Conservation (phyloP, 2,113 vertebrate genomes). For the Myotis davidii region DNA sequence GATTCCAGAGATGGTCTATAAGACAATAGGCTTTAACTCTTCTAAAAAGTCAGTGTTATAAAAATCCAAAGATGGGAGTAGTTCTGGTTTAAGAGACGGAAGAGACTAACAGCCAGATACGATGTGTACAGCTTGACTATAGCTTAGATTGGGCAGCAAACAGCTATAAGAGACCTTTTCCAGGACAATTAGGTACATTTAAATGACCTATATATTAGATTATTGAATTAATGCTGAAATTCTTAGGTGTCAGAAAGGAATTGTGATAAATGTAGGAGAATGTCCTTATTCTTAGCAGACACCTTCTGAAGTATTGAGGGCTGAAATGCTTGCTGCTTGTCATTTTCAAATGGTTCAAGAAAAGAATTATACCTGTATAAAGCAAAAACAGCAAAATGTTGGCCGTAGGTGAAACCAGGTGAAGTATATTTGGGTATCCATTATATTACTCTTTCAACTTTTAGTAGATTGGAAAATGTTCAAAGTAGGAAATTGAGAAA, state of each 20-base stretch:
- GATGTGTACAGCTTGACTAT: background rate
- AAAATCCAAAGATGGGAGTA: background rate
- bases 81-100: background rate
- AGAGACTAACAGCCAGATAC: background rate
- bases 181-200: background rate
- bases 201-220: background rate
- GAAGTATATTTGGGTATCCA: background rate
- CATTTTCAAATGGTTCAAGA: background rate
- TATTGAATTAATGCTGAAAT: background rate
- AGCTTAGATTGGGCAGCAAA: background rate
- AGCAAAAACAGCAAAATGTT: background rate
- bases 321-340: background rate
- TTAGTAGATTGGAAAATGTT: background rate
- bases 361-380: background rate
- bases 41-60: background rate
- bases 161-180: slow-evolving; percentile 19
- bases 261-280: background rate
- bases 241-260: background rate
- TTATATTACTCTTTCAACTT: background rate
- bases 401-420: background rate
- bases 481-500: slow-evolving; percentile 8
- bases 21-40: background rate
- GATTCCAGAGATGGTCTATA: background rate
- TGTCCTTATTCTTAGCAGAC: background rate
- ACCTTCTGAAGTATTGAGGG: background rate